Conservation (phyloP, 2,888 invertebrate species). For the Dryomyza anilis region DNA sequence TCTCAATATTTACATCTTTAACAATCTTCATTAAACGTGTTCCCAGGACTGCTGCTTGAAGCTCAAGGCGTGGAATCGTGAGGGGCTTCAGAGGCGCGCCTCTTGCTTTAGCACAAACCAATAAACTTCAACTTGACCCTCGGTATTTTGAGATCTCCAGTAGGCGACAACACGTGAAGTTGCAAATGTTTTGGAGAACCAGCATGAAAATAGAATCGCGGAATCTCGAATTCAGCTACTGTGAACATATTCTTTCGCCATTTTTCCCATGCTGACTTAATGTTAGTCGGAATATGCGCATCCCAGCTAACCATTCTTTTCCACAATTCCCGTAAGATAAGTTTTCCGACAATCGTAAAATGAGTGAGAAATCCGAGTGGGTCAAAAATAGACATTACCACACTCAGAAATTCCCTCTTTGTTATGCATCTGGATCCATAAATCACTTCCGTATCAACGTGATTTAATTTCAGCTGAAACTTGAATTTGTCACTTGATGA, state of each 20-base stretch:
- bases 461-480: too few relatives aligned
- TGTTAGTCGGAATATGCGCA: too few relatives aligned
- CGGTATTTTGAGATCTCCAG: background rate
- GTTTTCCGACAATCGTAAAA: background rate
- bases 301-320: background rate
- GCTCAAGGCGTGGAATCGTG: slow-evolving; percentile 31
- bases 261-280: too few relatives aligned
- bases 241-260: background rate
- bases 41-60: slow-evolving; percentile 31
- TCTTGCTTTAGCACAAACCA: slow-evolving; percentile 1
- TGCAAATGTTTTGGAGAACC: background rate
- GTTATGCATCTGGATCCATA: background rate
- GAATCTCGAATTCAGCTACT: background rate
- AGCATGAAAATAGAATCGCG: background rate
- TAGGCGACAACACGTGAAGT: slow-evolving; percentile 3
- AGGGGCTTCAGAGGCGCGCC: slow-evolving; percentile 28
- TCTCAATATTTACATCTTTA: slow-evolving; percentile 7
- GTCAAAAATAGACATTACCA: too few relatives aligned
- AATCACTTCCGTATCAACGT: background rate
- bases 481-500: too few relatives aligned
- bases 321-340: background rate
- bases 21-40: background rate
- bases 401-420: too few relatives aligned
- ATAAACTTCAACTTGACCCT: background rate
- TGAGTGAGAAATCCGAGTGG: background rate